phyloP scores from a whole-genome alignment of 2,888 invertebrate genomes.

The Podotricha telesiphe region DNA sequence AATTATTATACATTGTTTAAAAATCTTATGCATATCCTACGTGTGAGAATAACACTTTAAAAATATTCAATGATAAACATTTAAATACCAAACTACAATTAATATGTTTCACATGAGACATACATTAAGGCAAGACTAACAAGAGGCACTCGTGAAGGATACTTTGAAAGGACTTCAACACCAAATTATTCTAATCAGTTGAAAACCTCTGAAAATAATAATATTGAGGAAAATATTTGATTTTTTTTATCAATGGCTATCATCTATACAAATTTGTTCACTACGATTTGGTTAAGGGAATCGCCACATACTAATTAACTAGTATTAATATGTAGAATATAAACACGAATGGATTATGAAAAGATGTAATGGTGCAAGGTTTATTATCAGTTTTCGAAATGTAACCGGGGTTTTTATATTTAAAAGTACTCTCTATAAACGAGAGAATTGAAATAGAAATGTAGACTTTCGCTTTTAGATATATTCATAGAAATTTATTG shows the following conservation, averaged over 20 bases:
- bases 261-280: conserved; percentile 1
- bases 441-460: neutral
- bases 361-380: neutral
- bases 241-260: conserved; percentile 1
- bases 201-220: conserved; percentile 5
- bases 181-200: neutral
- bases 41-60: too few species aligned
- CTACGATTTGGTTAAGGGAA: conserved; percentile 4
- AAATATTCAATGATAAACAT: conserved; percentile 20
- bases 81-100: conserved; percentile 18
- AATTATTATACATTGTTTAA: too few species aligned
- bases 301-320: neutral
- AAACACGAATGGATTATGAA: neutral
- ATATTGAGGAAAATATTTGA: neutral
- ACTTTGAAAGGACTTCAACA: conserved; percentile 22
- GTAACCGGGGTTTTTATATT: conserved; percentile 8
- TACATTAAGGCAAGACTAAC: conserved; percentile 64
- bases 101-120: conserved; percentile 28
- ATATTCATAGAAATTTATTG: too few species aligned
- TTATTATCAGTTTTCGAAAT: neutral
- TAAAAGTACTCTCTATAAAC: neutral
- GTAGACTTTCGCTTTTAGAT: neutral
- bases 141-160: conserved; percentile 53
- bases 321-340: neutral
- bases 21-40: too few species aligned